A percentile compares a stretch with the other conserved stretches of the same genome.
phyloP scores from a whole-genome alignment of 1,140 invertebrate genomes.

The Berghia stephanieae region DNA sequence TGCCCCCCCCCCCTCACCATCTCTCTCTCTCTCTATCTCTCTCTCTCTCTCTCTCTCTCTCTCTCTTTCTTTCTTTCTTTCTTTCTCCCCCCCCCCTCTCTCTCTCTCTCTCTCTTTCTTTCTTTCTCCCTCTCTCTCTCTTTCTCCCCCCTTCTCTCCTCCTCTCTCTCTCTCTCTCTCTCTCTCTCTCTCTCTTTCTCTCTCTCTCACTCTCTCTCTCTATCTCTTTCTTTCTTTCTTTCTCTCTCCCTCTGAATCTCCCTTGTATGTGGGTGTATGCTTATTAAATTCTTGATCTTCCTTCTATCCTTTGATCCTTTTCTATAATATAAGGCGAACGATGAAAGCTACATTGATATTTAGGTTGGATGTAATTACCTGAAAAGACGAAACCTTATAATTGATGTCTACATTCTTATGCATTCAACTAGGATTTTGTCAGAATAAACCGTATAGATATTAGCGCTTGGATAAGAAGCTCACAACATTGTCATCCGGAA shows the following conservation, averaged over 20 bases:
- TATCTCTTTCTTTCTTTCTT: no score
- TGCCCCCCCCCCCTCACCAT: not conserved
- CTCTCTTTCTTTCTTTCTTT: constrained; percentile 1
- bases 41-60: not conserved
- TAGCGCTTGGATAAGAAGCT: no score
- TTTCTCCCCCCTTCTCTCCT: not conserved
- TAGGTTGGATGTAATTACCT: no score
- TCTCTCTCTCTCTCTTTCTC: not conserved
- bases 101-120: not conserved
- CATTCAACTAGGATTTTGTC: no score
- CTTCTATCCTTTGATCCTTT: not conserved
- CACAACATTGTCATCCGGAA: no score
- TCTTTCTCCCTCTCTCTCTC: not conserved
- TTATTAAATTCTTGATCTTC: not conserved
- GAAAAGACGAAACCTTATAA: not conserved
- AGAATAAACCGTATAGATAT: no score
- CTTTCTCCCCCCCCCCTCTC: not conserved
- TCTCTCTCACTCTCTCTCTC: no score
- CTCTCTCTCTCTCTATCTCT: not conserved
- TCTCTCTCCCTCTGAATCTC: no score
- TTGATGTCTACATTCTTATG: not conserved
- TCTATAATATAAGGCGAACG: no score
- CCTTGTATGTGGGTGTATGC: not conserved
- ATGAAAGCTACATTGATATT: no score
- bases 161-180: not conserved